Conservation (phyloP, 2,113 vertebrate genomes). For the Petrocephalus zakoni region DNA sequence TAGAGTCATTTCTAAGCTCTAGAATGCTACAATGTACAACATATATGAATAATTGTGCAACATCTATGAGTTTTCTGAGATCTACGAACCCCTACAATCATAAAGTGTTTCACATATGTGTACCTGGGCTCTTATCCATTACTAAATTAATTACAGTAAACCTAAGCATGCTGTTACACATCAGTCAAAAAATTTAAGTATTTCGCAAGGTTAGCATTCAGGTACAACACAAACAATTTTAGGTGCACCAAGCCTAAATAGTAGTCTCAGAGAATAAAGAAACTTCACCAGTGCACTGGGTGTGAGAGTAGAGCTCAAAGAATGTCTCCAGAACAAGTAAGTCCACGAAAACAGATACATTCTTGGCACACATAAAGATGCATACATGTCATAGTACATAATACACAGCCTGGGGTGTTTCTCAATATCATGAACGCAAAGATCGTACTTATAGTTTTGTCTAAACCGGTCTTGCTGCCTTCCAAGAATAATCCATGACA, state of each 20-base stretch:
- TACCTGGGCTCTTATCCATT: not conserved
- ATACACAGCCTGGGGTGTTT: no score
- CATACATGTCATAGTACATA: not conserved
- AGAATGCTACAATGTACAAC: not conserved
- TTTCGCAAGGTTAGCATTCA: not conserved
- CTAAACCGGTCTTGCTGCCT: no score
- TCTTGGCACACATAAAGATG: not conserved
- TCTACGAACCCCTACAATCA: not conserved
- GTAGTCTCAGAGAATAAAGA: not conserved
- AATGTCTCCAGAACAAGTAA: not conserved
- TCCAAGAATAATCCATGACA: no score
- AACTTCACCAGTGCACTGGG: not conserved
- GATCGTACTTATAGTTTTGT: no score
- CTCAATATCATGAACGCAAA: no score
- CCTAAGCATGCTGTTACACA: not conserved
- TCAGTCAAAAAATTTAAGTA: not conserved
- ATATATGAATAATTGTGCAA: no score
- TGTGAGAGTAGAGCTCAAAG: not conserved
- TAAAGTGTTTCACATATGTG: not conserved
- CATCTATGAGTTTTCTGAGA: not conserved
- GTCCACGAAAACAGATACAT: not conserved
- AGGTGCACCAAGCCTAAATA: not conserved
- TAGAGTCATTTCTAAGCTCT: not conserved
- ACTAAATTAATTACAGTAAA: not conserved
- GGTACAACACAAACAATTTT: not conserved